These are phyloP conservation scores for Botia kubotai DNA, from an alignment of 2,797 vertebrate genomes.

Conservation along the genomic window DNA sequence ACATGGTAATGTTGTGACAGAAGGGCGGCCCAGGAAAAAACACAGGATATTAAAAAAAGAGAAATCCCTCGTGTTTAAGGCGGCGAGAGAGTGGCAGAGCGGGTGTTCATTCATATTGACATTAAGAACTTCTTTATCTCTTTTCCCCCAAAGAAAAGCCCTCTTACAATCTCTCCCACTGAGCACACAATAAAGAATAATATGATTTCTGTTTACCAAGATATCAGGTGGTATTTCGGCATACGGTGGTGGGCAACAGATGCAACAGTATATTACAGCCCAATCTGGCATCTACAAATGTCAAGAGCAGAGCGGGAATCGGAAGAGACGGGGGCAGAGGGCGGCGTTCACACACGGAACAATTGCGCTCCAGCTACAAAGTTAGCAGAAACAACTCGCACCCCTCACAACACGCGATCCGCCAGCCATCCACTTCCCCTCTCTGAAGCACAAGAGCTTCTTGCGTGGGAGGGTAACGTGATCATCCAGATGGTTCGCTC, in stretches of 20 bases:
- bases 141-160: slow-evolving; percentile 80
- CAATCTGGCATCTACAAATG: slow-evolving; percentile 92
- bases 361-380: slow-evolving; percentile 71
- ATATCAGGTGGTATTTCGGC: slow-evolving; percentile 90
- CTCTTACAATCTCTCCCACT: slow-evolving; percentile 80
- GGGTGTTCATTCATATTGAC: slow-evolving; percentile 83
- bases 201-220: slow-evolving; percentile 91
- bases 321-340: slow-evolving; percentile 57
- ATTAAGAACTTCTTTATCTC: slow-evolving; percentile 92
- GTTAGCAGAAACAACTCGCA: slow-evolving; percentile 73
- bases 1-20: slow-evolving; percentile 54
- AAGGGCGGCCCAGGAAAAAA: slow-evolving; percentile 34
- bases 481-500: slow-evolving; percentile 78
- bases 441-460: background rate
- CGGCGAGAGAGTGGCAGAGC: slow-evolving; percentile 60
- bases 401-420: slow-evolving; percentile 71
- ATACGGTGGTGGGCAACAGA: slow-evolving; percentile 81
- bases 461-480: slow-evolving; percentile 20
- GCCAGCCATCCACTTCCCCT: slow-evolving; percentile 73
- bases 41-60: slow-evolving; percentile 80
- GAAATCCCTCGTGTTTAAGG: slow-evolving; percentile 66
- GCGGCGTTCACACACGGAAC: slow-evolving; percentile 60
- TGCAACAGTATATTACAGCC: slow-evolving; percentile 84
- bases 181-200: slow-evolving; percentile 87
- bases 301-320: slow-evolving; percentile 82